Percentiles rank a stretch among this genome's conserved stretches.
phyloP scores from a whole-genome alignment of 1,140 invertebrate species.

The Bombus turneri region DNA sequence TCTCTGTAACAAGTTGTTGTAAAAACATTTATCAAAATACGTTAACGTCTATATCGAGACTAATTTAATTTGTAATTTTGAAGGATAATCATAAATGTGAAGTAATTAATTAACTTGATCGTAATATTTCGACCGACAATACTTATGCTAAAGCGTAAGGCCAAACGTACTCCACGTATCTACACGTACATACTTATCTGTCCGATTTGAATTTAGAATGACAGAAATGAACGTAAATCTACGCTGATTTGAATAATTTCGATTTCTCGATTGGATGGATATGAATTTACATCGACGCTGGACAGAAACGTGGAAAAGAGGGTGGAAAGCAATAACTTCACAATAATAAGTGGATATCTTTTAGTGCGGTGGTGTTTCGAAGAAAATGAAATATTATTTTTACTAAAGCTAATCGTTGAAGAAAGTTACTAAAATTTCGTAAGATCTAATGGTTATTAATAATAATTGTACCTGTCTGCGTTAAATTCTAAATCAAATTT shows the following conservation, averaged over 20 bases:
- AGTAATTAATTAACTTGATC: too few relatives aligned
- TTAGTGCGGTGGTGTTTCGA: background rate
- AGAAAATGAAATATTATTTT: background rate
- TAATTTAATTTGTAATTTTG: too few relatives aligned
- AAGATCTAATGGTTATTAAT: too few relatives aligned
- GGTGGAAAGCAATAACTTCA: background rate
- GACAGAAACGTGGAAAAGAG: background rate
- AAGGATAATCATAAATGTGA: too few relatives aligned
- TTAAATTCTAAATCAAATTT: too few relatives aligned
- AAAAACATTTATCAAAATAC: too few relatives aligned
- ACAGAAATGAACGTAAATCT: slow-evolving; percentile 31
- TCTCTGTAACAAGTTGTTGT: too few relatives aligned
- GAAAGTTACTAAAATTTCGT: background rate
- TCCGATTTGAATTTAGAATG: slow-evolving; percentile 33
- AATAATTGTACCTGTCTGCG: too few relatives aligned
- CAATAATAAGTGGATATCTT: background rate
- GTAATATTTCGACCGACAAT: too few relatives aligned
- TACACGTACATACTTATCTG: slow-evolving; percentile 4
- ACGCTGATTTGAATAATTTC: slow-evolving; percentile 46
- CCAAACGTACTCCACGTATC: background rate
- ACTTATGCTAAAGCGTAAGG: too few relatives aligned
- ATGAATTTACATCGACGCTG: slow-evolving; percentile 9
- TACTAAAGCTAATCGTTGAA: background rate
- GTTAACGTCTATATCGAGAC: too few relatives aligned
- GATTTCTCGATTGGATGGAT: slow-evolving; percentile 30